phyloP scores from a whole-genome alignment of 2,113 vertebrate species.

The Chroicocephalus ridibundus region DNA sequence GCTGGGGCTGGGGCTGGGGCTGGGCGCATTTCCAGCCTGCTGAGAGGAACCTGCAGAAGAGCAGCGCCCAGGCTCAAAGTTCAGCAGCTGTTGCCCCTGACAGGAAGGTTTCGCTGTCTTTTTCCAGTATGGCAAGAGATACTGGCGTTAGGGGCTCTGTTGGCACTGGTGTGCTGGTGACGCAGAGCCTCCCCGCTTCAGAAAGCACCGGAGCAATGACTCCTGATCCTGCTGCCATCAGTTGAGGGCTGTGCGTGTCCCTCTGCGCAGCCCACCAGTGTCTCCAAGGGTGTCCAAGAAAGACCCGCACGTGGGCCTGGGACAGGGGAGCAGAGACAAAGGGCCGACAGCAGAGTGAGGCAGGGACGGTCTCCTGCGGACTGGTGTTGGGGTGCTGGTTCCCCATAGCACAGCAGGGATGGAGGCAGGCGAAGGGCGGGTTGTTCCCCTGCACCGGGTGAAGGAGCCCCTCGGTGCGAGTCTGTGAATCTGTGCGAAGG shows the following conservation, averaged over 20 bases:
- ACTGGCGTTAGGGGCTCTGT: neutral
- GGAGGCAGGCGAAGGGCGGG: accelerated
- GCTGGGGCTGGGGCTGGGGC: neutral
- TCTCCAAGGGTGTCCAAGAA: neutral
- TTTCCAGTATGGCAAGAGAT: neutral
- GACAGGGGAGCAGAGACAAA: neutral
- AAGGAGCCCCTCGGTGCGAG: neutral
- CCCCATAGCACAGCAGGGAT: accelerated
- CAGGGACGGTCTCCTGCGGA: neutral
- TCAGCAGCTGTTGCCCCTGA: neutral
- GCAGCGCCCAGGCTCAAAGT: neutral
- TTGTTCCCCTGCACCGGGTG: neutral
- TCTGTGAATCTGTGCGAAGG: neutral
- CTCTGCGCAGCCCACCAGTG: accelerated
- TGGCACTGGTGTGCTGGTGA: neutral
- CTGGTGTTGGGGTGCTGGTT: neutral
- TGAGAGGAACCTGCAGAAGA: neutral
- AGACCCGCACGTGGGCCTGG: accelerated
- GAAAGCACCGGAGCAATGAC: neutral
- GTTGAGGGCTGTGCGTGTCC: neutral
- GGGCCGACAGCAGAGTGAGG: accelerated
- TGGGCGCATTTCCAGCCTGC: neutral
- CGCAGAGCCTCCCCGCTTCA: neutral
- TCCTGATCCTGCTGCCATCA: neutral
- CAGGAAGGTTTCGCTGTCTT: neutral